A percentile compares a stretch with the other conserved stretches of the same genome.
phyloP scores from a whole-genome alignment of 2,888 invertebrate genomes.

The Carterocephalus palaemon region DNA sequence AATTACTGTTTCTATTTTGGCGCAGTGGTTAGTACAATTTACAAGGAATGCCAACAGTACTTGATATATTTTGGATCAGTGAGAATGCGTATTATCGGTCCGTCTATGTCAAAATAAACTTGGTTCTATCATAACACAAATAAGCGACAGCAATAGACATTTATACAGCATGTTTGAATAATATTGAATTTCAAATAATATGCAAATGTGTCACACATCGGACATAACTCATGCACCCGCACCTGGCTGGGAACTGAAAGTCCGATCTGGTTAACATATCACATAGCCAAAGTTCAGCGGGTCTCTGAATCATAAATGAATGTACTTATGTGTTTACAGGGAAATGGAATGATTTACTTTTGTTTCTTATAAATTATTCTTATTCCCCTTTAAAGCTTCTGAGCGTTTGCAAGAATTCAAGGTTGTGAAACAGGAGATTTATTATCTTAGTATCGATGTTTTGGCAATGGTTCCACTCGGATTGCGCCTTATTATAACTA shows the following conservation, averaged over 20 bases:
- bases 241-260: neutral
- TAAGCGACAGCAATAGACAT: too few species aligned
- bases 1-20: constrained; percentile 12
- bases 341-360: too few species aligned
- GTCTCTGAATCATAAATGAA: neutral
- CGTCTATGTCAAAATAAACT: neutral
- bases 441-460: constrained; percentile 25
- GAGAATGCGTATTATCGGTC: neutral
- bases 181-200: too few species aligned
- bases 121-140: too few species aligned
- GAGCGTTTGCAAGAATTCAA: neutral
- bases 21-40: constrained; percentile 15
- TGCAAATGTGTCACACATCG: too few species aligned
- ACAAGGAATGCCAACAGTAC: constrained; percentile 14
- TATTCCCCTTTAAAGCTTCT: too few species aligned
- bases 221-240: too few species aligned
- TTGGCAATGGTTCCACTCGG: constrained; percentile 11
- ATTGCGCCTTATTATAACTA: constrained; percentile 3
- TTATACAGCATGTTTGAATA: too few species aligned
- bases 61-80: constrained; percentile 11
- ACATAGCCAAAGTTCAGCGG: neutral
- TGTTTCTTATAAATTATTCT: too few species aligned
- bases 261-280: neutral
- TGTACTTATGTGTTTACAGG: too few species aligned
- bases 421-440: constrained; percentile 17